Evolutionary conservation across 2,888 invertebrate genomes (phyloP).

Genomic region (Trimorus sp.): DNA sequence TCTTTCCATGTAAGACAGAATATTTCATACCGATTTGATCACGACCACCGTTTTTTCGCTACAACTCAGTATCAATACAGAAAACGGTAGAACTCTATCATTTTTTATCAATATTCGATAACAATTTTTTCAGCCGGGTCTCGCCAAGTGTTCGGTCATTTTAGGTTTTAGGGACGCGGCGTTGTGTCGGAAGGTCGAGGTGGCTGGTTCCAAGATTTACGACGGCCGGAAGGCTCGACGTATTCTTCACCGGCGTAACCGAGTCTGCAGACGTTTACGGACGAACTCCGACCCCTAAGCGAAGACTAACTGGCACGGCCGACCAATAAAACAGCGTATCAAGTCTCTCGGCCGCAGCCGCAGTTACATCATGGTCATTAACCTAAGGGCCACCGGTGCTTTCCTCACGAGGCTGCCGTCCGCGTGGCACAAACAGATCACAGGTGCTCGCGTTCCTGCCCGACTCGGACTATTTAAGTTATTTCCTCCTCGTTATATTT

Average conservation of each 20-base stretch:
- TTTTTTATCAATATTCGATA: neutral
- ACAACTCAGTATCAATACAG: neutral
- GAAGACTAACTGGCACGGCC: constrained; percentile 76
- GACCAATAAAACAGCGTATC: constrained; percentile 76
- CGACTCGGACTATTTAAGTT: constrained; percentile 40
- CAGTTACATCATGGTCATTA: constrained; percentile 67
- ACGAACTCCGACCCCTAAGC: constrained; percentile 76
- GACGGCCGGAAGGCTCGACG: constrained; percentile 72
- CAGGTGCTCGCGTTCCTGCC: constrained; percentile 55
- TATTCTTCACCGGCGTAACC: constrained; percentile 72
- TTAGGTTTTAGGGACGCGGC: constrained; percentile 57
- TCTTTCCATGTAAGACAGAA: too few species aligned
- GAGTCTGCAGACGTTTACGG: constrained; percentile 75
- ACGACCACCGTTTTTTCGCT: too few species aligned
- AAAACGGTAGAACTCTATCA: neutral
- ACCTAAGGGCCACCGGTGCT: constrained; percentile 63
- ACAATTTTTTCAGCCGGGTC: neutral
- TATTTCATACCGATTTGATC: too few species aligned
- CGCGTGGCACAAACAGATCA: constrained; percentile 61
- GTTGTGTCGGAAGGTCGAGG: constrained; percentile 71
- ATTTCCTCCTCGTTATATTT: neutral
- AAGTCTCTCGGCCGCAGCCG: constrained; percentile 69
- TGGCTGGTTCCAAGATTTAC: constrained; percentile 74
- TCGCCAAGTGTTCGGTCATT: constrained; percentile 58
- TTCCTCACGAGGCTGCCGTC: constrained; percentile 59